Conservation (phyloP, 2,113 vertebrate genomes). For the Corythaeola cristata region DNA sequence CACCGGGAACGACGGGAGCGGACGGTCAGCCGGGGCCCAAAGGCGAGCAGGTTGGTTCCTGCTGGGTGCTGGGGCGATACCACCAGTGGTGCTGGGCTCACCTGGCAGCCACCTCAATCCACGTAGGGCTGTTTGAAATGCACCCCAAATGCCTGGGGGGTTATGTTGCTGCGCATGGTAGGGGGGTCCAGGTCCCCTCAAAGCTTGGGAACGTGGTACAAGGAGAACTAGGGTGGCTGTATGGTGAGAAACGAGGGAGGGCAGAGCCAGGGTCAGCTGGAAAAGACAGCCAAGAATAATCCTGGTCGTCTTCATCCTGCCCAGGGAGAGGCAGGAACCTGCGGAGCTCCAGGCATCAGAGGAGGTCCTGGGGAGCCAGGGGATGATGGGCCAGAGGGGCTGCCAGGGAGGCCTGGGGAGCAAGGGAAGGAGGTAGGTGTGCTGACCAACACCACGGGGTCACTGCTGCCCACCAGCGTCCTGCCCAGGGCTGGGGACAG, state of each 20-base stretch:
- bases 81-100: rapidly evolving
- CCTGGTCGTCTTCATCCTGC: not conserved
- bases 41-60: constrained; percentile 81
- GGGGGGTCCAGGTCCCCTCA: not conserved
- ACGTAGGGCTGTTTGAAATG: not conserved
- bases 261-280: not conserved
- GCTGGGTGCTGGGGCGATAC: not conserved
- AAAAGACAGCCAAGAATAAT: not conserved
- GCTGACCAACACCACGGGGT: not conserved
- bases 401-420: constrained; percentile 68
- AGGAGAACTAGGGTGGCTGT: not conserved
- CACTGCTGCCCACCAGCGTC: not conserved
- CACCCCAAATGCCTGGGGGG: not conserved
- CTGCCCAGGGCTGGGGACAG: not conserved
- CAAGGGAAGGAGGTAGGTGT: constrained; percentile 77
- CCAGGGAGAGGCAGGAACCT: constrained; percentile 79
- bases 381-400: constrained; percentile 71
- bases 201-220: not conserved
- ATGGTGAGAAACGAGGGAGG: not conserved
- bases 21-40: constrained; percentile 79
- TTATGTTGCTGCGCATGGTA: not conserved
- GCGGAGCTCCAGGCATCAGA: constrained; percentile 70
- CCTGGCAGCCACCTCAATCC: not conserved
- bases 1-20: constrained; percentile 64
- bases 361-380: constrained; percentile 78